A percentile compares a stretch with the other conserved stretches of the same genome.
phyloP scores from a whole-genome alignment of 2,888 invertebrate species.

The Cheilosia impressa region DNA sequence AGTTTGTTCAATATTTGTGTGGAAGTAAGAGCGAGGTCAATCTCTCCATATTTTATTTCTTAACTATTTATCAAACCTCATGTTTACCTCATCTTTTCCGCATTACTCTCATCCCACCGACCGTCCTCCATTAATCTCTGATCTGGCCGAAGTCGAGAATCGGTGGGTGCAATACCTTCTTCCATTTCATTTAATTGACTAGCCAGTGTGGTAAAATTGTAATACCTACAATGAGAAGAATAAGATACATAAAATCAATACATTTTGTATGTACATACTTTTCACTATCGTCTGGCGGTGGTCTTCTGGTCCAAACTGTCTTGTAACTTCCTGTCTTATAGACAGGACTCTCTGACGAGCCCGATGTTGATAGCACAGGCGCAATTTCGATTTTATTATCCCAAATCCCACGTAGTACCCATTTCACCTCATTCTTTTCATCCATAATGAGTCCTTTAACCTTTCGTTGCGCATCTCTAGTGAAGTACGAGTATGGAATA shows the following conservation, averaged over 20 bases:
- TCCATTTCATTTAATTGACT: constrained; percentile 98
- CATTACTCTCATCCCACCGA: constrained; percentile 95
- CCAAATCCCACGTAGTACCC: constrained; percentile 95
- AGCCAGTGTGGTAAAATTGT: constrained; percentile 97
- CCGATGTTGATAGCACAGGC: constrained; percentile 88
- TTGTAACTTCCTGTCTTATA: constrained; percentile 96
- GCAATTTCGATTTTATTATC: constrained; percentile 97
- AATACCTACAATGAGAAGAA: constrained; percentile 85
- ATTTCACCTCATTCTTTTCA: constrained; percentile 89
- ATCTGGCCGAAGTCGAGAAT: constrained; percentile 96
- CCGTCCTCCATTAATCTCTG: constrained; percentile 99
- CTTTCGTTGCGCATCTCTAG: constrained; percentile 96
- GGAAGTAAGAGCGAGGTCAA: no score
- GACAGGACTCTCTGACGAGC: constrained; percentile 88
- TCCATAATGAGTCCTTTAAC: constrained; percentile 93
- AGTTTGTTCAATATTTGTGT: no score
- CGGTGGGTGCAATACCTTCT: constrained; percentile 96
- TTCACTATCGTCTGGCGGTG: constrained; percentile 88
- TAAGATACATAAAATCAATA: no score
- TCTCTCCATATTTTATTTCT: no score
- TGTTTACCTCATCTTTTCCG: constrained; percentile 88
- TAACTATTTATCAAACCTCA: neutral
- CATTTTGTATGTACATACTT: constrained; percentile 84
- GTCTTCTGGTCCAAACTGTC: constrained; percentile 93
- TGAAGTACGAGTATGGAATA: constrained; percentile 99